These are phyloP conservation scores for Pterois miles DNA, from an alignment of 2,797 vertebrate species.

Conservation along the genomic window DNA sequence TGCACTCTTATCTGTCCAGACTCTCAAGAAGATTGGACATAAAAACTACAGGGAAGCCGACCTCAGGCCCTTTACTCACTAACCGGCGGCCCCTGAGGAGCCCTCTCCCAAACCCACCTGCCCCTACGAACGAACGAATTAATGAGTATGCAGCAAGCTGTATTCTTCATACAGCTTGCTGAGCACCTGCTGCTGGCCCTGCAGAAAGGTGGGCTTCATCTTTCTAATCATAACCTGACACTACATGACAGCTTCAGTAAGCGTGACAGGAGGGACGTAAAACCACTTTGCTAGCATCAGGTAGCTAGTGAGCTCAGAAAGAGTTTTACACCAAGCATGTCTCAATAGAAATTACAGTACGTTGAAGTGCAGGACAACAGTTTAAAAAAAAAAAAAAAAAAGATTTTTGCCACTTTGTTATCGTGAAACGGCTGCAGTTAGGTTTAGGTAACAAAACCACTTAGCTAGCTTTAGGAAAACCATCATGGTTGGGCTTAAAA, in stretches of 20 bases:
- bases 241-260: conserved; percentile 32
- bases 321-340: neutral
- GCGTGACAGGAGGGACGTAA: neutral
- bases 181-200: neutral
- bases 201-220: neutral
- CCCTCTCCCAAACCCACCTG: neutral
- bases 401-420: too few species aligned
- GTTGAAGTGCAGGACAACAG: neutral
- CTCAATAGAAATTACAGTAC: neutral
- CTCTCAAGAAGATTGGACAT: conserved; percentile 33
- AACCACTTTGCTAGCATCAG: neutral
- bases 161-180: too few species aligned
- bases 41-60: conserved; percentile 33
- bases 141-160: conserved; percentile 32
- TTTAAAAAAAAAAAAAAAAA: too few species aligned
- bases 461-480: too few species aligned
- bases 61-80: conserved; percentile 31
- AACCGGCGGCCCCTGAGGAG: neutral
- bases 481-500: too few species aligned
- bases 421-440: too few species aligned
- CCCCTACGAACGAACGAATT: conserved; percentile 23
- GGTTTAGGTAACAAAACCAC: too few species aligned
- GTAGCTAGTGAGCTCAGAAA: neutral
- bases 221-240: conserved; percentile 23
- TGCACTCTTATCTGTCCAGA: conserved; percentile 46